Evolutionary conservation across 2,113 vertebrate species (phyloP).

Genomic region (Brachypteracias leptosomus): DNA sequence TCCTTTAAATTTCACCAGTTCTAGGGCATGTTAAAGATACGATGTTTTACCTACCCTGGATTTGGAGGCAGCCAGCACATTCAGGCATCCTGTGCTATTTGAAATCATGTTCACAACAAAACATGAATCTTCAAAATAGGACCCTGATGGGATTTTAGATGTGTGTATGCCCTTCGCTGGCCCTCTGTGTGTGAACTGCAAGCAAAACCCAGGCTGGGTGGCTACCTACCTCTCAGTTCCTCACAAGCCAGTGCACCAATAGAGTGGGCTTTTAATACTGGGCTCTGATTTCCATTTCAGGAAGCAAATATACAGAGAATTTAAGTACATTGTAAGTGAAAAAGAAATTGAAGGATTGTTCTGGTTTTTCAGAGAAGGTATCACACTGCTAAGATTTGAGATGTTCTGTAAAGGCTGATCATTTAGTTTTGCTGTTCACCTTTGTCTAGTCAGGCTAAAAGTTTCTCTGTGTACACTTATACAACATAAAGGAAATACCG

Average conservation of each 20-base stretch:
- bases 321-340: not conserved
- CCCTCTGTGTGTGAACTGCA: not conserved
- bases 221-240: not conserved
- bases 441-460: not conserved
- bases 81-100: not conserved
- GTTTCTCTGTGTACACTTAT: not conserved
- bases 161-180: fast-evolving
- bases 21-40: not conserved
- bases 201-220: not conserved
- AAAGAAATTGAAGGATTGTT: not conserved
- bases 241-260: not conserved
- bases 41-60: not conserved
- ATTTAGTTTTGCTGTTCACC: not conserved
- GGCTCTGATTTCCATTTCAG: not conserved
- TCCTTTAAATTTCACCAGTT: not conserved
- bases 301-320: not conserved
- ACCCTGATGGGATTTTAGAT: not conserved
- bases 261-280: not conserved
- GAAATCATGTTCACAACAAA: not conserved
- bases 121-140: not conserved
- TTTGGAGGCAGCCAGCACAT: not conserved
- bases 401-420: not conserved
- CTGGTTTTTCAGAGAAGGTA: not conserved
- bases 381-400: not conserved
- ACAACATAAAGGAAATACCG: not conserved